These are phyloP conservation scores for Crematogaster levior DNA, from an alignment of 2,888 invertebrate species.

Conservation along the genomic window DNA sequence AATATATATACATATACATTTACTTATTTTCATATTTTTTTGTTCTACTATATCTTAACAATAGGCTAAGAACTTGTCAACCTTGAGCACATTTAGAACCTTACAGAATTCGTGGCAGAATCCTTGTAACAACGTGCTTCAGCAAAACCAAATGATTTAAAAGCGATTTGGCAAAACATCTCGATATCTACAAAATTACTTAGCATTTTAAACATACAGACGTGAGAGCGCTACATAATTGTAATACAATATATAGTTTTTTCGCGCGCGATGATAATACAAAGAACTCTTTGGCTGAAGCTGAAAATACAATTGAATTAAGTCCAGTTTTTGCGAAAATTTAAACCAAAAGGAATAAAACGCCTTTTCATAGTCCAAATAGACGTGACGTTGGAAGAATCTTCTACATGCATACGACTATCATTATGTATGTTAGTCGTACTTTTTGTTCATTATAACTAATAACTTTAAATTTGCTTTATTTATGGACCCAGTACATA, in stretches of 20 bases:
- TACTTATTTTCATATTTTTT: neutral
- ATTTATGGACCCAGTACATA: neutral
- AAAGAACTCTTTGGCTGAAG: neutral
- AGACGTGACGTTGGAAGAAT: neutral
- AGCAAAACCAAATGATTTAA: neutral
- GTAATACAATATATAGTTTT: no score
- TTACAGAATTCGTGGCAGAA: constrained; percentile 19
- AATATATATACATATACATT: neutral
- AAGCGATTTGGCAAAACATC: neutral
- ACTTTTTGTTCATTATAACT: neutral
- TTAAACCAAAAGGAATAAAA: neutral
- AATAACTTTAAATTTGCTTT: neutral
- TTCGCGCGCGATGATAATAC: neutral
- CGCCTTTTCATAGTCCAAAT: neutral
- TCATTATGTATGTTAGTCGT: neutral
- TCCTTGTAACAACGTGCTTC: neutral
- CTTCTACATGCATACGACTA: neutral
- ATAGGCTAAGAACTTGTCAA: neutral
- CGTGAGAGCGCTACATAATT: neutral
- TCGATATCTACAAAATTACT: neutral
- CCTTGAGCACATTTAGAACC: constrained; percentile 17
- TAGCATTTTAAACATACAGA: neutral
- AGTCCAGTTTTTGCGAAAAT: neutral
- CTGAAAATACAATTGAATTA: constrained; percentile 13
- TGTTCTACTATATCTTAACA: neutral